phyloP scores from a whole-genome alignment of 2,888 invertebrate genomes.

The Mimachlamys varia region DNA sequence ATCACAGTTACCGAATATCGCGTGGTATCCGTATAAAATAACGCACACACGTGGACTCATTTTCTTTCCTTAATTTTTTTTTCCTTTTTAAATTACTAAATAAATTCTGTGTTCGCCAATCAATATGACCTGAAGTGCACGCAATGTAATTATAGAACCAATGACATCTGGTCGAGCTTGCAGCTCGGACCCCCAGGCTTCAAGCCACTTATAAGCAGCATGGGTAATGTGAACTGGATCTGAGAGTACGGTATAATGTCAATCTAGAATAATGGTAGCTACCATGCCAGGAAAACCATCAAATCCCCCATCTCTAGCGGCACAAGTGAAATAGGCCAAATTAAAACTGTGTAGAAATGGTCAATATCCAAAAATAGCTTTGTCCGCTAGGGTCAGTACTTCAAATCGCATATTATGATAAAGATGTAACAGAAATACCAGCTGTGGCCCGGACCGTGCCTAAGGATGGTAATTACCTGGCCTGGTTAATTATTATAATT shows the following conservation, averaged over 20 bases:
- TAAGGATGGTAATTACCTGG: no score
- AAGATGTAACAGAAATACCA: no score
- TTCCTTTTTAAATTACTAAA: slow-evolving; percentile 18
- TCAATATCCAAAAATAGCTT: slow-evolving; percentile 6
- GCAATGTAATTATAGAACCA: slow-evolving; percentile 31
- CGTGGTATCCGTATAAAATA: slow-evolving; percentile 20
- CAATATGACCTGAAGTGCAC: slow-evolving; percentile 28
- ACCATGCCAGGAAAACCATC: background rate
- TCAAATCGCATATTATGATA: no score
- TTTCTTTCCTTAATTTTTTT: slow-evolving; percentile 6
- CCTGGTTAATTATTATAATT: no score
- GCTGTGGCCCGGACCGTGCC: no score
- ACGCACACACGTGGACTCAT: slow-evolving; percentile 31
- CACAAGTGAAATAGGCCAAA: background rate
- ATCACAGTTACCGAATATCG: background rate
- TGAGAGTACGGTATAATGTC: background rate
- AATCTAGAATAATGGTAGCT: slow-evolving; percentile 16
- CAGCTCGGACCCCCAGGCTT: slow-evolving; percentile 31
- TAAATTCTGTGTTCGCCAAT: slow-evolving; percentile 21
- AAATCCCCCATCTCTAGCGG: background rate
- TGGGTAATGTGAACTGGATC: slow-evolving; percentile 15
- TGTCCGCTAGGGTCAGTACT: background rate
- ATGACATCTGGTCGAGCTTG: slow-evolving; percentile 23
- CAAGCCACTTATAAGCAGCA: slow-evolving; percentile 16
- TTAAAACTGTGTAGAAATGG: background rate